Evolutionary conservation across 2,113 vertebrate species (phyloP), one percentile per base, ranked within the genome.

Genomic region (Pachypanchax playfairii): DNA sequence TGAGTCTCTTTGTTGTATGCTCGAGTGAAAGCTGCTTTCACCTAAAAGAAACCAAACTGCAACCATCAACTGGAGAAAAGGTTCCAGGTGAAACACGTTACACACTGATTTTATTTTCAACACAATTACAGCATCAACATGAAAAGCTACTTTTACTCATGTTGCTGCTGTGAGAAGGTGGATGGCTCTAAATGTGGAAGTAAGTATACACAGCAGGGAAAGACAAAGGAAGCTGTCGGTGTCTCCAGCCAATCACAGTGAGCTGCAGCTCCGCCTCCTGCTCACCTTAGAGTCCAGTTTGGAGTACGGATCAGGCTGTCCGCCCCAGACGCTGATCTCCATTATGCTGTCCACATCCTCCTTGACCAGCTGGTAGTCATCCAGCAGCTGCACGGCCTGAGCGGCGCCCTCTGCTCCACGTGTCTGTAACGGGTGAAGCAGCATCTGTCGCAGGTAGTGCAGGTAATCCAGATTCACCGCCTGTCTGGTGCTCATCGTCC

Each of bases 331-430:
- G 70, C 92, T 94, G 59, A 96, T 91, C 87, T 99, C 97, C 95
- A 98, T 98, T 43, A 99, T 93, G 77, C 89, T 96, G 75, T 99
- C 97, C 80, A 96, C 89, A 20, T 99, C 97, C 67, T 99, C 97
- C 82, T 87, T 95, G 89, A 96, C 79, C 69, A 99, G 90, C 83
- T 93, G 89, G 69, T 99, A 99, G 0, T 93, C 80, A n/a, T 98
- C 94, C 92, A 99, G 94, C 31, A 97, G 88, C 39, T 85, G 76
- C 70, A 99, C 71, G 1, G 93, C 93, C 54, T 93, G 75, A 18
- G 61, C 66, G 6, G 95, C 93, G 1, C 96, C 97, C 29, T 96
- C 96, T 0, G 87, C 65, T 24, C 96, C 97, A 0, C 58, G 74
- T 44, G 69, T 83, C 61, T 88, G 73, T 51, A 99, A 86, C 2